Percentiles rank a stretch among this genome's conserved stretches.
Conservation (phyloP, 2,113 vertebrate genomes). For the Cheirogaleus medius region DNA sequence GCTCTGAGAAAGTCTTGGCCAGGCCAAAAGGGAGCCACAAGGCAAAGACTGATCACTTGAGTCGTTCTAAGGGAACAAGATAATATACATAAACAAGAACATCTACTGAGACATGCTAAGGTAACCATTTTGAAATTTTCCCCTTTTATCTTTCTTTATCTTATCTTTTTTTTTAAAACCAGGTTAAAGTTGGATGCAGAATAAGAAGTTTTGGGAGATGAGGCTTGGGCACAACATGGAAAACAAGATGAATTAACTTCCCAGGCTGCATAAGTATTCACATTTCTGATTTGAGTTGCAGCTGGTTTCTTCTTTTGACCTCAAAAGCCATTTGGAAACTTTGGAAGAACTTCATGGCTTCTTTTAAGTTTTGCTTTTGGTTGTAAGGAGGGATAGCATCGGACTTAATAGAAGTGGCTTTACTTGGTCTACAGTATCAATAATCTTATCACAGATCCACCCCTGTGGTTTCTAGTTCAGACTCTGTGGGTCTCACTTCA, state of each 20-base stretch:
- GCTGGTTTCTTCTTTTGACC: constrained; percentile 84
- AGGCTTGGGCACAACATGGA: constrained; percentile 46
- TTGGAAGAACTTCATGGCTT: constrained; percentile 83
- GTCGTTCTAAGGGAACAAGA: neutral
- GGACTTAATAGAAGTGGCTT: constrained; percentile 77
- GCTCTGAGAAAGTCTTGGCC: neutral
- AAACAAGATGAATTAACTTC: constrained; percentile 80
- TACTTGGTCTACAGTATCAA: constrained; percentile 86
- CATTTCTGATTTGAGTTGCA: constrained; percentile 82
- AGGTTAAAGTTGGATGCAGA: neutral
- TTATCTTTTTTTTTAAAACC: neutral
- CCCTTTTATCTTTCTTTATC: constrained; percentile 36
- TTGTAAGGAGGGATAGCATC: constrained; percentile 81
- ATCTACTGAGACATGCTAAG: constrained; percentile 85
- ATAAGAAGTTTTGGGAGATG: neutral
- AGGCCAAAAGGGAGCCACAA: neutral
- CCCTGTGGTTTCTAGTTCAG: constrained; percentile 88
- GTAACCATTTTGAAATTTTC: constrained; percentile 68
- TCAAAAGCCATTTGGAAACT: constrained; percentile 86
- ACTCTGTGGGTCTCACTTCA: constrained; percentile 79
- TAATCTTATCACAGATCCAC: constrained; percentile 90
- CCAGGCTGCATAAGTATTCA: constrained; percentile 81
- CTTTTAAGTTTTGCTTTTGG: constrained; percentile 87
- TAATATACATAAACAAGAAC: constrained; percentile 63
- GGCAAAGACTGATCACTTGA: neutral